Base-by-base conservation (phyloP, 2,797 vertebrate species). In the Argyrosomus regius region DNA sequence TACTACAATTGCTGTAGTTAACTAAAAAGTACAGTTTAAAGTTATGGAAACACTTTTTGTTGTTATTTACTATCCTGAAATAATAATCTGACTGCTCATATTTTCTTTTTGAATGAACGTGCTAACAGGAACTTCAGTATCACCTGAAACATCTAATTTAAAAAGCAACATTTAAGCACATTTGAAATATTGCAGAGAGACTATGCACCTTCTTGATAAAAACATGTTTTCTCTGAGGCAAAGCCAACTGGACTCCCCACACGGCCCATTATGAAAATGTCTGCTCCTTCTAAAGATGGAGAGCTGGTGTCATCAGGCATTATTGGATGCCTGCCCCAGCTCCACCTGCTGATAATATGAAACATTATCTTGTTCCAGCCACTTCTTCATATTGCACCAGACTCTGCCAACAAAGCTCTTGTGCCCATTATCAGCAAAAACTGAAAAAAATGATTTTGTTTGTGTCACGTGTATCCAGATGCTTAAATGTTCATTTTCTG, bases 251-350 rank as follows among this genome's bases (percentile, higher is more conserved):
- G 24, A 72, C 62, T 81, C 59, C 61, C 70, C 41, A 31, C 45
- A 22, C 10, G 17, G 61, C n/a, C 60, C 58, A 83, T 71, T 49
- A 75, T 50, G 28, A 62, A 60, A 58, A 18, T 24, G 68, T 67
- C 73, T 76, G 80, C 62, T 80, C 57, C 43, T 24, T 77, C 72
- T 66, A 65, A 78, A 78, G 53, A 64, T 65, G 61, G 73, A 80
- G 17, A 80, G 17, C 12, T 53, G 54, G 65, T 67, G 66, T 84
- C 81, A 69, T 61, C 60, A 10, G 73, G 26, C 57, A 12, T 79
- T 50, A 54, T 62, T 77, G 75, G 75, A 77, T 52, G 17, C 18
- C 52, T 7, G 5, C 52, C 53, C 31, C n/a, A 11, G 67, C 66
- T 73, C 64, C 62, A 59, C 63, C 76, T 73, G 67, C 79, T 69